These are phyloP conservation scores for Neostethus bicornis DNA, from an alignment of 2,797 vertebrate genomes.

Conservation along the genomic window DNA sequence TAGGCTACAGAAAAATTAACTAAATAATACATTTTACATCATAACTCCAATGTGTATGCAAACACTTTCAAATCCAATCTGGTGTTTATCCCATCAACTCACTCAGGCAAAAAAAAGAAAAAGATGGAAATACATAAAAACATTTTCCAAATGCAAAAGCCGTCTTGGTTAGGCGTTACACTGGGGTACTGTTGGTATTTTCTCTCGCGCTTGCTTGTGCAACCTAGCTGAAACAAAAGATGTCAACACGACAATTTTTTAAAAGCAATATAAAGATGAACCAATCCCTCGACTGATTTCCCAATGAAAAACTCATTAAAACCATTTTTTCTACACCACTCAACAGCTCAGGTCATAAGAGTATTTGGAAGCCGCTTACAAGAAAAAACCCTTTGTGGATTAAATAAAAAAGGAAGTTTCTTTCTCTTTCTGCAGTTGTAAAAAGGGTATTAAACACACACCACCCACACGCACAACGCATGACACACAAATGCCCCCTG, in stretches of 20 bases:
- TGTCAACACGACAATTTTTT: conserved; percentile 28
- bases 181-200: conserved; percentile 2
- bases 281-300: conserved; percentile 38
- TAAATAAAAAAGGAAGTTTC: conserved; percentile 61
- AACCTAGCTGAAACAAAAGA: conserved; percentile 26
- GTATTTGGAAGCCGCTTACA: conserved; percentile 54
- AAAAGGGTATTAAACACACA: conserved; percentile 57
- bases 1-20: conserved; percentile 1
- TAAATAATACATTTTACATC: background rate
- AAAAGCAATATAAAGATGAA: background rate
- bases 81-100: conserved; percentile 7
- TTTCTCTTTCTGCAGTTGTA: conserved; percentile 37
- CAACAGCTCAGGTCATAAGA: conserved; percentile 46
- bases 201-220: conserved; percentile 6
- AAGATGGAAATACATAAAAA: background rate
- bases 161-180: background rate
- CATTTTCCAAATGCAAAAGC: conserved; percentile 1
- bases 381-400: conserved; percentile 62
- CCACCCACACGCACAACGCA: conserved; percentile 29
- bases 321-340: conserved; percentile 40
- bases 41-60: conserved; percentile 4
- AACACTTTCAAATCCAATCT: conserved; percentile 3
- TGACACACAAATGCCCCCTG: conserved; percentile 25
- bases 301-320: conserved; percentile 49
- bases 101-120: background rate